phyloP scores from a whole-genome alignment of 2,888 invertebrate genomes.

The Oligia fasciuncula region DNA sequence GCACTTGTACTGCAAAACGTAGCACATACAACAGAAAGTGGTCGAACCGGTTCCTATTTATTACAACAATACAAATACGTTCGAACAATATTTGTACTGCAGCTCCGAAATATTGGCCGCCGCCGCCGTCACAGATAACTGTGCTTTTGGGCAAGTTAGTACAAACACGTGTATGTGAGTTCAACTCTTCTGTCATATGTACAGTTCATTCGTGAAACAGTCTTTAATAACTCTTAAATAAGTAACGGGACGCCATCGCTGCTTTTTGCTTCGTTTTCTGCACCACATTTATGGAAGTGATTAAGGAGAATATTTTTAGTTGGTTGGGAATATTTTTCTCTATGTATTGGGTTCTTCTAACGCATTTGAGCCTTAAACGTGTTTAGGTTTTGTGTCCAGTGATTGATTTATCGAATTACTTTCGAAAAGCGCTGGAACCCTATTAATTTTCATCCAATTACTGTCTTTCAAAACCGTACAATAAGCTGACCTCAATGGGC shows the following conservation, averaged over 20 bases:
- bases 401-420: conserved; percentile 6
- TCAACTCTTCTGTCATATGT: conserved; percentile 33
- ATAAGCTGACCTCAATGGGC: conserved; percentile 37
- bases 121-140: conserved; percentile 47
- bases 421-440: not conserved
- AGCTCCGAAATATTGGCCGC: conserved; percentile 53
- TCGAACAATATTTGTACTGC: conserved; percentile 50
- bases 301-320: conserved; percentile 45
- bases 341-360: not conserved
- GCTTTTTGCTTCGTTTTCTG: conserved; percentile 51
- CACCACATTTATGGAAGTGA: conserved; percentile 45
- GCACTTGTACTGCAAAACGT: conserved; percentile 50
- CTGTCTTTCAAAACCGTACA: conserved; percentile 28
- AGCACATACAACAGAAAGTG: conserved; percentile 50
- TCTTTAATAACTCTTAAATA: conserved; percentile 53
- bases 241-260: conserved; percentile 55
- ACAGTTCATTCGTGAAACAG: conserved; percentile 58
- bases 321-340: conserved; percentile 29
- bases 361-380: not conserved
- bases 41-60: conserved; percentile 44
- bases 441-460: conserved; percentile 28
- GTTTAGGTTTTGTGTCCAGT: conserved; percentile 9
- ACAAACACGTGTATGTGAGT: conserved; percentile 45
- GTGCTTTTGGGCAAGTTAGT: conserved; percentile 55
- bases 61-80: conserved; percentile 52